phyloP scores from a whole-genome alignment of 2,888 invertebrate species.

The Salticus scenicus region DNA sequence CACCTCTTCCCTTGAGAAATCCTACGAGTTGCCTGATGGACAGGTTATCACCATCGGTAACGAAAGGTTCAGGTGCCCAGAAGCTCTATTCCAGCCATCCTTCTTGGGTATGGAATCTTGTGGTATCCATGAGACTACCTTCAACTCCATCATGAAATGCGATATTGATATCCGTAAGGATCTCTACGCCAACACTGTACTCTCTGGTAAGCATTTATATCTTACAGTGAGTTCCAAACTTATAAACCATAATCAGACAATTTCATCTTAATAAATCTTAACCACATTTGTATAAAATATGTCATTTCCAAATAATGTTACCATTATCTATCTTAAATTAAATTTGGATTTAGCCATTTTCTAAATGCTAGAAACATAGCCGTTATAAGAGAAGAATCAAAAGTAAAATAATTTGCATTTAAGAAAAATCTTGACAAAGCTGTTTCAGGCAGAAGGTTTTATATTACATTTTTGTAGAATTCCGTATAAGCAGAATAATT shows the following conservation, averaged over 20 bases:
- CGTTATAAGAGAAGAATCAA: no score
- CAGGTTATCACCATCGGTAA: slow-evolving; percentile 92
- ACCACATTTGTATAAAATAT: no score
- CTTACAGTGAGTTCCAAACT: neutral
- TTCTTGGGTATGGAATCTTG: slow-evolving; percentile 90
- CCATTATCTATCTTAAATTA: no score
- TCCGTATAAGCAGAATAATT: no score
- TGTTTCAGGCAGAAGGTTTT: no score
- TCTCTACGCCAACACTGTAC: slow-evolving; percentile 88
- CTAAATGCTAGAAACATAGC: no score
- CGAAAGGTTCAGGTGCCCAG: slow-evolving; percentile 91
- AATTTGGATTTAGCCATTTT: no score
- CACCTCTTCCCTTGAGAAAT: slow-evolving; percentile 92
- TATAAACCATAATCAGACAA: neutral
- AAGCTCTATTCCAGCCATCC: slow-evolving; percentile 92
- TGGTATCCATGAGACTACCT: slow-evolving; percentile 92
- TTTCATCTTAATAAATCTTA: neutral
- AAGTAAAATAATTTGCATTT: no score
- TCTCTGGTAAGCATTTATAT: slow-evolving; percentile 84
- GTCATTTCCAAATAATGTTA: no score
- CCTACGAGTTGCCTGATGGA: slow-evolving; percentile 93
- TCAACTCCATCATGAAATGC: slow-evolving; percentile 96
- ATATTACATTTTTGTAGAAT: no score
- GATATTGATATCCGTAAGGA: slow-evolving; percentile 89
- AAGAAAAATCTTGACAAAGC: no score